phyloP scores from a whole-genome alignment of 2,113 vertebrate genomes.

The Nanorana parkeri region DNA sequence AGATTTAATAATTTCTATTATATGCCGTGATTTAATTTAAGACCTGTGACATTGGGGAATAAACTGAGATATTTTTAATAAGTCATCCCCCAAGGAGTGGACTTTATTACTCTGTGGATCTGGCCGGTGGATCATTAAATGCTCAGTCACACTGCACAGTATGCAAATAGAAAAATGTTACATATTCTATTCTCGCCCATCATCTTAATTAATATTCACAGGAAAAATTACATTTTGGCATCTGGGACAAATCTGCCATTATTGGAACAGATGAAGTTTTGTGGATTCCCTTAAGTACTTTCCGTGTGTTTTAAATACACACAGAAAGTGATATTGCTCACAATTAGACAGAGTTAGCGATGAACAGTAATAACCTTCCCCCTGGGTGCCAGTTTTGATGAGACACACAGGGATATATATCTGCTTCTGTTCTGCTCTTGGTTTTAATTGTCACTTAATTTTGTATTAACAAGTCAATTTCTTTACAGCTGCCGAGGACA shows the following conservation, averaged over 20 bases:
- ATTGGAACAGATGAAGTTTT: slow-evolving; percentile 4
- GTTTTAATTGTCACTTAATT: slow-evolving; percentile 17
- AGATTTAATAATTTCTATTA: slow-evolving; percentile 9
- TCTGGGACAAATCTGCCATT: slow-evolving; percentile 16
- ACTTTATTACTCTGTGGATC: slow-evolving; percentile 24
- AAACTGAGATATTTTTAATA: slow-evolving; percentile 17
- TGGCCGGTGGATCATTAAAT: neutral
- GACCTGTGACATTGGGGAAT: neutral
- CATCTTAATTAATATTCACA: slow-evolving; percentile 19
- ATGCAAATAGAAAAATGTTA: neutral
- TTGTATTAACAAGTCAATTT: neutral
- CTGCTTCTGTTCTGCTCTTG: neutral
- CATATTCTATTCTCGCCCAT: slow-evolving; percentile 15
- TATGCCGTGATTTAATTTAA: slow-evolving; percentile 12
- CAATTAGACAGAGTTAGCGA: neutral
- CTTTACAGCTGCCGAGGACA: neutral
- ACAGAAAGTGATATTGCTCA: slow-evolving; percentile 9
- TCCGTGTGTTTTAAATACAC: slow-evolving; percentile 25
- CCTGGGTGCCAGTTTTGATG: slow-evolving; percentile 2
- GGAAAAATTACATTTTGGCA: slow-evolving; percentile 25
- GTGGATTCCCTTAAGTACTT: slow-evolving; percentile 3
- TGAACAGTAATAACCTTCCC: neutral
- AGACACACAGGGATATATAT: slow-evolving; percentile 14
- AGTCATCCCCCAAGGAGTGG: slow-evolving; percentile 26
- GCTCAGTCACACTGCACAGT: neutral